phyloP scores from a whole-genome alignment of 2,888 invertebrate species.

The Patella ulyssiponensis region DNA sequence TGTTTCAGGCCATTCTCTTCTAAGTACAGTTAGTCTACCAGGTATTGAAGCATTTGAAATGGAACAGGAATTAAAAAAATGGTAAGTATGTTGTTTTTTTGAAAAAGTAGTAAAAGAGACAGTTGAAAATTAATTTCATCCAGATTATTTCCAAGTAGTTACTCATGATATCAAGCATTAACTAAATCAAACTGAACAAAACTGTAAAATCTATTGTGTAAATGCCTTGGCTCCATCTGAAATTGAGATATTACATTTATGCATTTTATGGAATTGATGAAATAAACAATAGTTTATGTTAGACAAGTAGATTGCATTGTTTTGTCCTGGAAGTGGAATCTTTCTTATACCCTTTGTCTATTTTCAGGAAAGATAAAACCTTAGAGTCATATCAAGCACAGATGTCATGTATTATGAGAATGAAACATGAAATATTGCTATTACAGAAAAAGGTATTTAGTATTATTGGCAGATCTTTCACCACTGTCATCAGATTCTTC shows the following conservation, averaged over 20 bases:
- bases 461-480: too few relatives aligned
- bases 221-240: too few relatives aligned
- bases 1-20: constrained; percentile 55
- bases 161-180: too few relatives aligned
- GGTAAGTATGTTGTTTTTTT: constrained; percentile 53
- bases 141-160: too few relatives aligned
- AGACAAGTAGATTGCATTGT: neutral
- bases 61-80: constrained; percentile 70
- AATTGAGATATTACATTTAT: too few relatives aligned
- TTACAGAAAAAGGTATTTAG: neutral
- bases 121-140: neutral
- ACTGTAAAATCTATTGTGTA: too few relatives aligned
- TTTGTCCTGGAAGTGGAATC: neutral
- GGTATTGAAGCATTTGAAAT: constrained; percentile 68
- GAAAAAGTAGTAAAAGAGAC: neutral
- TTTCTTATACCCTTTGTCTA: neutral
- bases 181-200: too few relatives aligned
- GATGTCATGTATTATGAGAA: constrained; percentile 67
- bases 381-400: constrained; percentile 71
- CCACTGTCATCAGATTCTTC: too few relatives aligned
- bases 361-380: constrained; percentile 68
- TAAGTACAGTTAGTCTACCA: constrained; percentile 52
- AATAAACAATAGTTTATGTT: too few relatives aligned
- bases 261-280: too few relatives aligned
- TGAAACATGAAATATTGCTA: constrained; percentile 70